phyloP scores from a whole-genome alignment of 2,113 vertebrate genomes.

The Vicugna pacos region DNA sequence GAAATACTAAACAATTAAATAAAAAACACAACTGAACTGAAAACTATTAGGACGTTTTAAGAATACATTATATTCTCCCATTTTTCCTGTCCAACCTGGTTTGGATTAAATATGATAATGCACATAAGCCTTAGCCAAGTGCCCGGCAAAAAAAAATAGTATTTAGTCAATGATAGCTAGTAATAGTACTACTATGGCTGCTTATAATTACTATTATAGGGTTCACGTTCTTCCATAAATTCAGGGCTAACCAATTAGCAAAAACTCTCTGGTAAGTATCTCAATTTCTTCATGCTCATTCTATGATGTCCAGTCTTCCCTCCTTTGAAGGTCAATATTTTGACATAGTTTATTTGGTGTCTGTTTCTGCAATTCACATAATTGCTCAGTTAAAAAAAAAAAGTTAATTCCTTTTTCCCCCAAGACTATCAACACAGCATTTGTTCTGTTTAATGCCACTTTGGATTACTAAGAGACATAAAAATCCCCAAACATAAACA shows the following conservation, averaged over 20 bases:
- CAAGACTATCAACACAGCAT: conserved; percentile 66
- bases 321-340: conserved; percentile 77
- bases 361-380: conserved; percentile 79
- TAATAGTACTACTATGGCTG: not conserved
- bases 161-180: conserved; percentile 10
- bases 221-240: conserved; percentile 10
- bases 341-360: conserved; percentile 74
- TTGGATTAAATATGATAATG: conserved; percentile 55
- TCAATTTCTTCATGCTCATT: not conserved
- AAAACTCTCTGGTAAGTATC: conserved; percentile 38
- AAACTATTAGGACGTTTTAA: conserved; percentile 11
- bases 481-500: conserved; percentile 82
- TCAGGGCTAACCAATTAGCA: not conserved
- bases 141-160: conserved; percentile 15
- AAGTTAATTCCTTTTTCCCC: conserved; percentile 68
- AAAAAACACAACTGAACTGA: not conserved
- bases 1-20: not conserved
- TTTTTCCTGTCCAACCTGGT: conserved; percentile 43
- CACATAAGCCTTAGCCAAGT: not conserved
- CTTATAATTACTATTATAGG: conserved; percentile 28
- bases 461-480: conserved; percentile 78
- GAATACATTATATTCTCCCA: not conserved
- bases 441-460: conserved; percentile 81
- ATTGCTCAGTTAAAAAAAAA: conserved; percentile 78
- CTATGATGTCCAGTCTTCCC: conserved; percentile 34